These are phyloP conservation scores for Trachelipus rathkii DNA, from an alignment of 1,140 invertebrate species.

Conservation along the genomic window DNA sequence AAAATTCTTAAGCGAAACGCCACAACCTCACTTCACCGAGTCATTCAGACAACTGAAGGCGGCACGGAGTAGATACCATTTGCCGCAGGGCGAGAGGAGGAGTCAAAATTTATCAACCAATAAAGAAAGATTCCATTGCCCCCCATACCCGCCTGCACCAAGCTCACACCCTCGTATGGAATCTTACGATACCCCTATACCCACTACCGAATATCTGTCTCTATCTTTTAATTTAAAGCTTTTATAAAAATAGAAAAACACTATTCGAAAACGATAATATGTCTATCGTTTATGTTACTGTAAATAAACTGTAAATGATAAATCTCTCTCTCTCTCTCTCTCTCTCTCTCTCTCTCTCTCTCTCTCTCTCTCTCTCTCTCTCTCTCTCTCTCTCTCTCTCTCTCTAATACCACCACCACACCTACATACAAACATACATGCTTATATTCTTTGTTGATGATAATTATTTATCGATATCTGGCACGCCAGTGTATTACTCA, in stretches of 20 bases:
- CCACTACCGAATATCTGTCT: background rate
- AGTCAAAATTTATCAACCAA: slow-evolving; percentile 33
- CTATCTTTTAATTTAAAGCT: background rate
- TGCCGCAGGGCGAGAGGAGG: slow-evolving; percentile 30
- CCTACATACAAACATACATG: background rate
- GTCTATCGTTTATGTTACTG: background rate
- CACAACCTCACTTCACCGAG: slow-evolving; percentile 36
- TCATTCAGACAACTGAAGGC: slow-evolving; percentile 40
- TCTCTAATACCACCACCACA: background rate
- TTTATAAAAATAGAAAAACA: background rate
- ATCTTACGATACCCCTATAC: slow-evolving; percentile 35
- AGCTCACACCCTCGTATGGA: slow-evolving; percentile 31
- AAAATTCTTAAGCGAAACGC: slow-evolving; percentile 23
- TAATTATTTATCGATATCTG: background rate
- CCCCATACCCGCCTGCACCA: slow-evolving; percentile 34
- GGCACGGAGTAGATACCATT: slow-evolving; percentile 22
- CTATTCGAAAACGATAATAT: background rate
- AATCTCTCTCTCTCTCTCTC: slow-evolving; percentile 7
- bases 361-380: slow-evolving; percentile 6
- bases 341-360: background rate
- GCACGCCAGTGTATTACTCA: background rate
- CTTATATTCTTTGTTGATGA: background rate
- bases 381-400: background rate
- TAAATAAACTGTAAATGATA: background rate
- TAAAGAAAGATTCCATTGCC: slow-evolving; percentile 27